Evolutionary conservation across 2,888 invertebrate species (phyloP).

Genomic region (Dendrolimus houi): DNA sequence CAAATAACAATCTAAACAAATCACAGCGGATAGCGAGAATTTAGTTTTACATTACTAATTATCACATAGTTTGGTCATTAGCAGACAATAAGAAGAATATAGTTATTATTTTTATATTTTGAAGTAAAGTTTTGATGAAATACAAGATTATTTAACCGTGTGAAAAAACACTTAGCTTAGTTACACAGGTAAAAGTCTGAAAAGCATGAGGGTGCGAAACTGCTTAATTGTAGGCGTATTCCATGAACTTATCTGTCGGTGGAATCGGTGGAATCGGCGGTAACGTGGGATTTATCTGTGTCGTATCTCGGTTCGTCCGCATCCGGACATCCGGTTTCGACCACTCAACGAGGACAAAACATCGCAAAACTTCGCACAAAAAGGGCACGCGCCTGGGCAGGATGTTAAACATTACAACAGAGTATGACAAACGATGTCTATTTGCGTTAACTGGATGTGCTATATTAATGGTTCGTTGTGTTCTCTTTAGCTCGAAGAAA

Average conservation of each 20-base stretch:
- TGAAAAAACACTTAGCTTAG: too few relatives aligned
- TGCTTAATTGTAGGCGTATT: too few relatives aligned
- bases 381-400: conserved; percentile 31
- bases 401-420: conserved; percentile 36
- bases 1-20: too few relatives aligned
- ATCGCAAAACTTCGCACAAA: conserved; percentile 40
- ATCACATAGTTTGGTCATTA: too few relatives aligned
- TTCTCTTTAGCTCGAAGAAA: background rate
- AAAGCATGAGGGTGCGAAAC: too few relatives aligned
- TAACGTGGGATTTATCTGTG: conserved; percentile 24
- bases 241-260: conserved; percentile 6
- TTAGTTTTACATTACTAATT: too few relatives aligned
- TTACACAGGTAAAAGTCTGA: too few relatives aligned
- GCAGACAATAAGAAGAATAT: too few relatives aligned
- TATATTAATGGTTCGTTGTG: conserved; percentile 14
- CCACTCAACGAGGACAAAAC: conserved; percentile 35
- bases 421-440: conserved; percentile 29
- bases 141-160: too few relatives aligned
- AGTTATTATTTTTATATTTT: too few relatives aligned
- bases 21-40: too few relatives aligned
- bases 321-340: conserved; percentile 45
- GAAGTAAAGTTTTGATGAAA: too few relatives aligned
- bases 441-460: conserved; percentile 25
- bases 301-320: conserved; percentile 32
- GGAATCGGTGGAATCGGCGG: conserved; percentile 17